A percentile compares a stretch with the other conserved stretches of the same genome.
These are phyloP conservation scores for Thaleichthys pacificus DNA, from an alignment of 2,797 vertebrate genomes.

Conservation along the genomic window DNA sequence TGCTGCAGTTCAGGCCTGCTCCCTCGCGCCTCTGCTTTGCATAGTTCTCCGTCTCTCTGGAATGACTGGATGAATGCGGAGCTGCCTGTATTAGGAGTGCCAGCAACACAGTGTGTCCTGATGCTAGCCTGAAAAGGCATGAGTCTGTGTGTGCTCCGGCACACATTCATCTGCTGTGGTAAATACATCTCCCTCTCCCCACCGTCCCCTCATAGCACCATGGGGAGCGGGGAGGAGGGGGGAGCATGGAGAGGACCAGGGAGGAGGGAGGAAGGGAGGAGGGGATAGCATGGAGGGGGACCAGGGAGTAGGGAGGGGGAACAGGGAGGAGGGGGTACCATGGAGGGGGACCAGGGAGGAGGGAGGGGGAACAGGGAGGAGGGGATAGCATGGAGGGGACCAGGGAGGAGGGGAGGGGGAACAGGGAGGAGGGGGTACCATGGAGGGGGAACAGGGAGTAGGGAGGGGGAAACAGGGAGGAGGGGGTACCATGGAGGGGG, in stretches of 20 bases:
- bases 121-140: constrained; percentile 54
- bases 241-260: not conserved
- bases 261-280: not conserved
- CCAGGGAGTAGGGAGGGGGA: too few species aligned
- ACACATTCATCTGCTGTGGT: constrained; percentile 9
- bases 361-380: too few species aligned
- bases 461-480: not conserved
- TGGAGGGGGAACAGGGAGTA: too few species aligned
- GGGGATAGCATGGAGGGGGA: not conserved
- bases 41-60: constrained; percentile 63
- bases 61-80: constrained; percentile 57
- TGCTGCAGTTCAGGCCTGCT: constrained; percentile 57
- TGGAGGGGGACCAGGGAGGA: too few species aligned
- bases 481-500: not conserved
- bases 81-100: constrained; percentile 48
- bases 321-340: too few species aligned
- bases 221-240: constrained; percentile 34
- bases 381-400: too few species aligned
- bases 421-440: not conserved
- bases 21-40: constrained; percentile 49
- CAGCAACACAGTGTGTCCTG: constrained; percentile 51
- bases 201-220: constrained; percentile 32
- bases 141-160: constrained; percentile 42
- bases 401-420: not conserved
- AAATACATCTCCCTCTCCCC: constrained; percentile 39